phyloP scores from a whole-genome alignment of 2,113 vertebrate genomes.

The Elachura formosa region DNA sequence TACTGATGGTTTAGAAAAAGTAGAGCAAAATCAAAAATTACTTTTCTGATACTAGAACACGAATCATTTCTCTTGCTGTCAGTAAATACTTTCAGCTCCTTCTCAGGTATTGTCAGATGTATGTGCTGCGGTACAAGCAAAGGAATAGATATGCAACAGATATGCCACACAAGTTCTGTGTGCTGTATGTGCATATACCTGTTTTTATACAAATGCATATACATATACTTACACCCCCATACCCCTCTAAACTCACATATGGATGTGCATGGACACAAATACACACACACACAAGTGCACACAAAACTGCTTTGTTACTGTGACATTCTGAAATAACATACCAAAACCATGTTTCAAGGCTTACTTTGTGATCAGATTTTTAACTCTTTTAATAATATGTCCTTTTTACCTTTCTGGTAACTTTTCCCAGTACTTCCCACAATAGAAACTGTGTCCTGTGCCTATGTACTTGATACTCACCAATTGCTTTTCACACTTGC shows the following conservation, averaged over 20 bases:
- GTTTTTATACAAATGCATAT: not conserved
- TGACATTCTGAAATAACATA: not conserved
- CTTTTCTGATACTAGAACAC: not conserved
- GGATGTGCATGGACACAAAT: accelerated
- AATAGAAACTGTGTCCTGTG: not conserved
- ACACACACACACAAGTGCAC: not conserved
- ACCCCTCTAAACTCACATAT: not conserved
- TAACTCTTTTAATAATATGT: not conserved
- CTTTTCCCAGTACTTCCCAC: not conserved
- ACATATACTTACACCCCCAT: not conserved
- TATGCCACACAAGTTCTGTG: not conserved
- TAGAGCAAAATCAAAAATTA: not conserved
- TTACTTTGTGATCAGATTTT: not conserved
- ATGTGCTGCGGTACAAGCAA: not conserved
- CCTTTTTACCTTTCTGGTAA: not conserved
- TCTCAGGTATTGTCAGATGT: not conserved
- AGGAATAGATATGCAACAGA: not conserved
- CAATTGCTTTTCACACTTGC: not conserved
- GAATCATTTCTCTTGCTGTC: not conserved
- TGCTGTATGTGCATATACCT: not conserved
- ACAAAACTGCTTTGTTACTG: not conserved
- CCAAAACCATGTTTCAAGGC: not conserved
- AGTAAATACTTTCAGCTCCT: not conserved
- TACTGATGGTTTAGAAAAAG: not conserved
- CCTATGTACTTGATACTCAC: not conserved